Percentiles rank a stretch among this genome's conserved stretches.
Evolutionary conservation across 2,113 vertebrate genomes (phyloP).

Genomic region (Labrus mixtus): DNA sequence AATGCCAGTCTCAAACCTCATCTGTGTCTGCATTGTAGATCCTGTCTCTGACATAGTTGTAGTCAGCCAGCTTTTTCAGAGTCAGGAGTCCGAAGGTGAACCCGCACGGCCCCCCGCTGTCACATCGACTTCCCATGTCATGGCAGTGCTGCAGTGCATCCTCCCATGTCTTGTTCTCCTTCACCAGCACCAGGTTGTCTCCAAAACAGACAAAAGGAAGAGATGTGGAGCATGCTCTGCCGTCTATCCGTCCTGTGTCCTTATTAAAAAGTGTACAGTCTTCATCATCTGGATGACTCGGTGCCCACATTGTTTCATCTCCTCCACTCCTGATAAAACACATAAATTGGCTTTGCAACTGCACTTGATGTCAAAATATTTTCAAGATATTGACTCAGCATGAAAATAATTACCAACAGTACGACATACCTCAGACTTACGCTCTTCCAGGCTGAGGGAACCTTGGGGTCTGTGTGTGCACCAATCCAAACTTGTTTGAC

Average conservation of each 20-base stretch:
- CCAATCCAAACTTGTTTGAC: conserved; percentile 35
- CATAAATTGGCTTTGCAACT: neutral
- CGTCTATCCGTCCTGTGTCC: accelerated
- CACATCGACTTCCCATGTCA: neutral
- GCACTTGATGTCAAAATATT: neutral
- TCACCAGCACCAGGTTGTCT: conserved; percentile 57
- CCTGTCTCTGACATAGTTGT: conserved; percentile 22
- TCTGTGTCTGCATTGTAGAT: conserved; percentile 26
- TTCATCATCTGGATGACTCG: neutral
- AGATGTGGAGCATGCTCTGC: neutral
- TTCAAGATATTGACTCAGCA: neutral
- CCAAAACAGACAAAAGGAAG: neutral
- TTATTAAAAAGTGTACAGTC: neutral
- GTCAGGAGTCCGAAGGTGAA: conserved; percentile 16
- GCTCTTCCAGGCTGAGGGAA: conserved; percentile 25
- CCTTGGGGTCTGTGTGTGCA: conserved; percentile 10
- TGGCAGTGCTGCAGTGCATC: conserved; percentile 48
- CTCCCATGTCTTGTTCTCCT: conserved; percentile 66
- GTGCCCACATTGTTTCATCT: conserved; percentile 22
- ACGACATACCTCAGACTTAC: conserved; percentile 41
- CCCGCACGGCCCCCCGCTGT: accelerated
- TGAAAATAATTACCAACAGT: neutral
- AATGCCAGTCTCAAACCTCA: conserved; percentile 43
- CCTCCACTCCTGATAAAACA: conserved; percentile 32
- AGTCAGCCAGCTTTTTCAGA: accelerated